These are phyloP conservation scores for Rhingia campestris DNA, from an alignment of 2,888 invertebrate species.

Conservation along the genomic window DNA sequence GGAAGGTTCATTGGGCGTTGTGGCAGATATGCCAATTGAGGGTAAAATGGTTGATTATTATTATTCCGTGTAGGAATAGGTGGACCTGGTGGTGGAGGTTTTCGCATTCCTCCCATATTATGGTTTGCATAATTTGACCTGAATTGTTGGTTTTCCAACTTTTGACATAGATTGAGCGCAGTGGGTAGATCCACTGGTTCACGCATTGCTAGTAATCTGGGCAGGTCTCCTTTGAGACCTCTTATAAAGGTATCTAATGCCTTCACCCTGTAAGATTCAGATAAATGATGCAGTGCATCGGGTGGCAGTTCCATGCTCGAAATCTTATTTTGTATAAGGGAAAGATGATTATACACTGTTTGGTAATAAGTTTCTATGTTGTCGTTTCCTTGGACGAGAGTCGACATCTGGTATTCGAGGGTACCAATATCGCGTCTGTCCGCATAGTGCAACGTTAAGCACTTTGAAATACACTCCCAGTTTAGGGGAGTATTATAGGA, in stretches of 20 bases:
- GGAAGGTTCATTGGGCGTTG: neutral
- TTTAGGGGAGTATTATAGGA: neutral
- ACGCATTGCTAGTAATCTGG: slow-evolving; percentile 22
- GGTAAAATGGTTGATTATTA: neutral
- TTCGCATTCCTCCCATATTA: slow-evolving; percentile 1
- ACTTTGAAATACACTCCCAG: slow-evolving; percentile 4
- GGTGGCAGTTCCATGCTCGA: slow-evolving; percentile 59
- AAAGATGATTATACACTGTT: slow-evolving; percentile 65
- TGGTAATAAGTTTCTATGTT: slow-evolving; percentile 66
- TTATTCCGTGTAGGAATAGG: neutral
- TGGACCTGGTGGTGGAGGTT: neutral
- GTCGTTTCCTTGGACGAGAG: neutral
- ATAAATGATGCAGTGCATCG: slow-evolving; percentile 61
- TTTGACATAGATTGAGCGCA: slow-evolving; percentile 55
- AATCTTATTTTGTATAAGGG: slow-evolving; percentile 73
- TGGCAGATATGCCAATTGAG: slow-evolving; percentile 8
- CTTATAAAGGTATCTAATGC: slow-evolving; percentile 74
- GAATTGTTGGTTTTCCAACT: slow-evolving; percentile 49
- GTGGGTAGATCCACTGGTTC: slow-evolving; percentile 66
- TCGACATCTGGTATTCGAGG: slow-evolving; percentile 12
- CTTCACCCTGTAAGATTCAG: slow-evolving; percentile 64
- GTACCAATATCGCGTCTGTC: slow-evolving; percentile 1
- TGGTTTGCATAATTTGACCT: slow-evolving; percentile 2
- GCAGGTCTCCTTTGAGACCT: slow-evolving; percentile 63
- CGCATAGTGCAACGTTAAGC: neutral